Percentiles rank a stretch among this genome's conserved stretches.
Conservation (phyloP, 2,113 vertebrate genomes). For the Eclectus roratus region DNA sequence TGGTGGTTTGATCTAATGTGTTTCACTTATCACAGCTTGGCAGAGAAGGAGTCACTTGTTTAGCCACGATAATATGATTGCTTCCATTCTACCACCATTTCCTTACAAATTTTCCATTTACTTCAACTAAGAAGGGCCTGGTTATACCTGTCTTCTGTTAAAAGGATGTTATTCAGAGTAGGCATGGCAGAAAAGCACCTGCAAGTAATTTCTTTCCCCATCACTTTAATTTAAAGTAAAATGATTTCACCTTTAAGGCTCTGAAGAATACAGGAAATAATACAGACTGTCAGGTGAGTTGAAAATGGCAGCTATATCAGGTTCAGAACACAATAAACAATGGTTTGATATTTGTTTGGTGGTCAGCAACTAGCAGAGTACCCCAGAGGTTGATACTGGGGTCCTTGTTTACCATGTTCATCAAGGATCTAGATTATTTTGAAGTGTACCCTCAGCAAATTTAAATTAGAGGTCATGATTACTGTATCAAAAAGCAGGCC, state of each 20-base stretch:
- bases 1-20: slow-evolving; percentile 40
- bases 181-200: neutral
- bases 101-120: slow-evolving; percentile 39
- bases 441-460: neutral
- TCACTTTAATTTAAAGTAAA: neutral
- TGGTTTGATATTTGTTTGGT: neutral
- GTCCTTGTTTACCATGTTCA: neutral
- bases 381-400: neutral
- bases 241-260: neutral
- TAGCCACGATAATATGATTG: slow-evolving; percentile 20
- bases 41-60: neutral
- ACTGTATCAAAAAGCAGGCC: neutral
- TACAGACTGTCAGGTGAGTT: neutral
- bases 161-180: neutral
- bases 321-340: neutral
- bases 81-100: neutral
- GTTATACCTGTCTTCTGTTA: neutral
- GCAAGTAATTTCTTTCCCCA: neutral
- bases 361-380: neutral
- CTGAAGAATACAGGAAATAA: neutral
- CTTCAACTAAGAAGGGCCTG: neutral
- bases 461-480: neutral
- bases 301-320: neutral
- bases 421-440: neutral
- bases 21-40: slow-evolving; percentile 15